Percentiles rank a stretch among this genome's conserved stretches.
Conservation (phyloP, 2,797 vertebrate genomes). For the Lithobates pipiens region DNA sequence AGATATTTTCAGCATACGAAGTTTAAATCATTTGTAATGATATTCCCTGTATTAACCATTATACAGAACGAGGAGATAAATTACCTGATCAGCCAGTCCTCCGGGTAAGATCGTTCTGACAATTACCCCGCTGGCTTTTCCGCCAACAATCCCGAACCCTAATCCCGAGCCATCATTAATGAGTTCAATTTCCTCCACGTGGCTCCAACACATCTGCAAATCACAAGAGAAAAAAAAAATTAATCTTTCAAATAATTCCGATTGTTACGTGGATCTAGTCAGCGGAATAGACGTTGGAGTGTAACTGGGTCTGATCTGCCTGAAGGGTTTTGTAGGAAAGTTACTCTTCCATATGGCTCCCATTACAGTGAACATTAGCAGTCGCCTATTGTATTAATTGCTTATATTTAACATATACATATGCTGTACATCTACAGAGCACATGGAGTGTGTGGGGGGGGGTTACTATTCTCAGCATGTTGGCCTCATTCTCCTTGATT, state of each 20-base stretch:
- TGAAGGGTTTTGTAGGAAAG: conserved; percentile 17
- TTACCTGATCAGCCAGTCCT: conserved; percentile 88
- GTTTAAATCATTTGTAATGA: too few relatives aligned
- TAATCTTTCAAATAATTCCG: conserved; percentile 47
- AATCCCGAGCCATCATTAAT: conserved; percentile 93
- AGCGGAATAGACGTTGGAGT: background rate
- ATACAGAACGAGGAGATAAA: background rate
- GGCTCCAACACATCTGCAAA: conserved; percentile 86
- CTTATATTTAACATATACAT: conserved; percentile 42
- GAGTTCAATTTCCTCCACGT: conserved; percentile 89
- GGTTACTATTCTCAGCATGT: background rate
- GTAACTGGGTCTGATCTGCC: background rate
- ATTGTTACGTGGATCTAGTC: background rate
- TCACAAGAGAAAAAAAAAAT: conserved; percentile 64
- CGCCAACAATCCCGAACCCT: conserved; percentile 96
- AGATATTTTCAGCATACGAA: too few relatives aligned
- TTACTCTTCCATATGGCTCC: conserved; percentile 48
- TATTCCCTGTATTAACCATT: too few relatives aligned
- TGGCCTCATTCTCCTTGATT: conserved; percentile 30
- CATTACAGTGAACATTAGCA: conserved; percentile 42
- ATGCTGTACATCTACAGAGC: conserved; percentile 33
- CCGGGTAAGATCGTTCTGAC: conserved; percentile 90
- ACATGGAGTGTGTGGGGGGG: background rate
- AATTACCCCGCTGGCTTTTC: conserved; percentile 87
- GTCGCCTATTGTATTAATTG: conserved; percentile 52